A percentile compares a stretch with the other conserved stretches of the same genome.
phyloP scores from a whole-genome alignment of 2,888 invertebrate species.

The Muschampia plurimacula region DNA sequence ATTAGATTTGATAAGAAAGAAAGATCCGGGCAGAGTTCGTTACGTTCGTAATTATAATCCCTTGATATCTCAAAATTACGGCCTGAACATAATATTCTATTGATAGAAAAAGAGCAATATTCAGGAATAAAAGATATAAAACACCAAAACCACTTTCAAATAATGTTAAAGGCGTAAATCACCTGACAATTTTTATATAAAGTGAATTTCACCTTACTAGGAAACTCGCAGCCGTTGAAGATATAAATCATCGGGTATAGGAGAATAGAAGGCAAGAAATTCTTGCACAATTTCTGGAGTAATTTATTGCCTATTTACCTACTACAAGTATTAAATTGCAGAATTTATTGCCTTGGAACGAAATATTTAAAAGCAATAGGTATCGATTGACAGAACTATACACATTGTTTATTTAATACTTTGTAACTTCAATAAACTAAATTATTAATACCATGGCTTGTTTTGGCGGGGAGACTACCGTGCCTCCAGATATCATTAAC shows the following conservation, averaged over 20 bases:
- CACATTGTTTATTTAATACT: no score
- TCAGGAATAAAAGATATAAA: slow-evolving; percentile 5
- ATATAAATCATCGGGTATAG: slow-evolving; percentile 54
- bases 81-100: neutral
- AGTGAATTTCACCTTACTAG: slow-evolving; percentile 43
- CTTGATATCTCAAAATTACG: neutral
- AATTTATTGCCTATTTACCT: slow-evolving; percentile 49
- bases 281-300: slow-evolving; percentile 44
- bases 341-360: slow-evolving; percentile 45
- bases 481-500: no score
- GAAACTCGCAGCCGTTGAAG: slow-evolving; percentile 50
- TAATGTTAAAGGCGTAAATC: slow-evolving; percentile 40
- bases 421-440: no score
- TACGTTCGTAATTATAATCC: no score
- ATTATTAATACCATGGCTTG: no score
- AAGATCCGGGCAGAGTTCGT: no score
- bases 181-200: slow-evolving; percentile 38
- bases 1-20: no score
- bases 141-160: slow-evolving; percentile 34
- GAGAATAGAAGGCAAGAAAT: slow-evolving; percentile 48
- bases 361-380: slow-evolving; percentile 9
- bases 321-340: slow-evolving; percentile 48
- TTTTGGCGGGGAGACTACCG: no score
- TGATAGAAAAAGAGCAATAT: slow-evolving; percentile 16
- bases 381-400: slow-evolving; percentile 26